Conservation (phyloP, 2,797 vertebrate genomes). For the Urophycis tenuis region DNA sequence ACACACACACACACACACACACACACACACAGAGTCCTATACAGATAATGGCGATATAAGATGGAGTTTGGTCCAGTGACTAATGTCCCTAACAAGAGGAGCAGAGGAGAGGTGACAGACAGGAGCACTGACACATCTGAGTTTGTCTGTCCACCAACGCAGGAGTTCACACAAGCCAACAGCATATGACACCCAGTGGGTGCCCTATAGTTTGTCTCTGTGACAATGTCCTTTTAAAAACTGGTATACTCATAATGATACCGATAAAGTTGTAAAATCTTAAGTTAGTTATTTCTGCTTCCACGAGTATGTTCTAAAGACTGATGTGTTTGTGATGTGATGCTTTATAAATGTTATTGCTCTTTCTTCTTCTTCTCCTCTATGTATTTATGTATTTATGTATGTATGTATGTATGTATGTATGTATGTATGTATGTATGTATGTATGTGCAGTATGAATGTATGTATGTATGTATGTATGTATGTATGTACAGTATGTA, state of each 20-base stretch:
- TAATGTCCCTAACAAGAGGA: neutral
- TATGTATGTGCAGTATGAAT: too few relatives aligned
- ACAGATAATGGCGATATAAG: too few relatives aligned
- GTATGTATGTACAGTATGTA: too few relatives aligned
- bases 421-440: too few relatives aligned
- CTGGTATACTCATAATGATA: neutral
- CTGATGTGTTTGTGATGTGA: neutral
- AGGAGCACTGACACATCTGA: neutral
- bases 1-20: neutral
- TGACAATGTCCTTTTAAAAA: neutral
- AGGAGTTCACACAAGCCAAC: neutral
- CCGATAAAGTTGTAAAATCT: neutral
- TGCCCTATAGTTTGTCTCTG: neutral
- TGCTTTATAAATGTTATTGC: neutral
- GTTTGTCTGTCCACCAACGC: neutral
- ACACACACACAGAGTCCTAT: neutral
- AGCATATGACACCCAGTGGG: neutral
- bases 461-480: too few relatives aligned
- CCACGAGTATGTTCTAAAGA: too few relatives aligned
- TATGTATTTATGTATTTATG: too few relatives aligned
- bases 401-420: too few relatives aligned
- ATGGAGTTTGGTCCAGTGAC: neutral
- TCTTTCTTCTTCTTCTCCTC: too few relatives aligned
- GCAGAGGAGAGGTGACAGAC: neutral
- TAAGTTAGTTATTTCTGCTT: neutral